A percentile compares a stretch with the other conserved stretches of the same genome.
These are phyloP conservation scores for Dysidea cf. avara DNA, from an alignment of 37 sponge, comb jelly and placozoan genomes.

Conservation along the genomic window DNA sequence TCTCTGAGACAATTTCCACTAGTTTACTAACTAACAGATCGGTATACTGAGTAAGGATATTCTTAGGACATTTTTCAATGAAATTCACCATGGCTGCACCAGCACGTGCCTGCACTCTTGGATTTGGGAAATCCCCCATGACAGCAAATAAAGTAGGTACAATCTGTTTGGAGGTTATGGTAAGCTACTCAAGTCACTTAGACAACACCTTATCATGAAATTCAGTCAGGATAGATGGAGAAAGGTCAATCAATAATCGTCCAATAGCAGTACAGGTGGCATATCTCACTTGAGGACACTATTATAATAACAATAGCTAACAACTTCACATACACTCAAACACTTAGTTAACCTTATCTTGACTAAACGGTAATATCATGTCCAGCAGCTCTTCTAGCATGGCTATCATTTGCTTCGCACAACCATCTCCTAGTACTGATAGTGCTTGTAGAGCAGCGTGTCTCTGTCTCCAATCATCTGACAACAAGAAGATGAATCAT, in stretches of 20 bases:
- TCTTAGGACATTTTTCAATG: constrained; percentile 86
- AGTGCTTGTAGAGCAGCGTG: constrained; percentile 94
- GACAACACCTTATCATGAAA: constrained; percentile 82
- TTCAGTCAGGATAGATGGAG: constrained; percentile 79
- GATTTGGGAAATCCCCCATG: constrained; percentile 78
- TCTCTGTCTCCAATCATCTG: constrained; percentile 86
- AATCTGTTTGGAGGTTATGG: constrained; percentile 58
- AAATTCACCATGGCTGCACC: constrained; percentile 95
- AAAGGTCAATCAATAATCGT: constrained; percentile 92
- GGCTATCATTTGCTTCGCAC: constrained; percentile 85
- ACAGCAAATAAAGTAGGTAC: too few relatives aligned
- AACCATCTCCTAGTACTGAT: constrained; percentile 93
- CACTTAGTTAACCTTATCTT: constrained; percentile 56
- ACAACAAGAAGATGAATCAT: not conserved
- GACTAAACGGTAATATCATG: constrained; percentile 75
- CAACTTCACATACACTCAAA: not conserved
- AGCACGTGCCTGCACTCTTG: constrained; percentile 91
- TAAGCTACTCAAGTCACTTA: too few relatives aligned
- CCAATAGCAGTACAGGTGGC: constrained; percentile 96
- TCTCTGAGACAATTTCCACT: too few relatives aligned
- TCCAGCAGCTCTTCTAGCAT: constrained; percentile 73
- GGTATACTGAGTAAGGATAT: constrained; percentile 74
- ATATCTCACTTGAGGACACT: constrained; percentile 86
- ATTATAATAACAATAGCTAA: not conserved
- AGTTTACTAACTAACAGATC: too few relatives aligned